A percentile compares a stretch with the other conserved stretches of the same genome.
These are phyloP conservation scores for Hermodice carunculata DNA, from an alignment of 2,888 invertebrate genomes.

Conservation along the genomic window DNA sequence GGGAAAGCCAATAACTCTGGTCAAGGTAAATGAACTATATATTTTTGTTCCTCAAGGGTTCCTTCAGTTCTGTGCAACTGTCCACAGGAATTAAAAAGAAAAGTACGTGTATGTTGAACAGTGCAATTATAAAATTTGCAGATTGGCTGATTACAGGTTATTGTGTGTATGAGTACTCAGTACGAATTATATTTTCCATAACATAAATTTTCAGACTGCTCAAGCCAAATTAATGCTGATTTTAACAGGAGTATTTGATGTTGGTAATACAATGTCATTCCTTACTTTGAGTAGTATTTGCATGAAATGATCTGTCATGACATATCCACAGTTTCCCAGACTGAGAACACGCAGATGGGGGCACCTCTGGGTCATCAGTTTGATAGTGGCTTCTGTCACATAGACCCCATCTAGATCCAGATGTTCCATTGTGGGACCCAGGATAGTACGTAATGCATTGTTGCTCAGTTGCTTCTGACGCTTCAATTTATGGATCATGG, in stretches of 20 bases:
- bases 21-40: too few relatives aligned
- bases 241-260: not conserved
- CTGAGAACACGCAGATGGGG: constrained; percentile 53
- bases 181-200: too few relatives aligned
- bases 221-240: not conserved
- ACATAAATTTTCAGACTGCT: not conserved
- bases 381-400: constrained; percentile 53
- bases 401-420: constrained; percentile 56
- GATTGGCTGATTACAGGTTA: too few relatives aligned
- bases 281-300: constrained; percentile 54
- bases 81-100: too few relatives aligned
- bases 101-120: too few relatives aligned
- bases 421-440: constrained; percentile 54
- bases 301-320: constrained; percentile 56
- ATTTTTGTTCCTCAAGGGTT: too few relatives aligned
- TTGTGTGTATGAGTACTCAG: too few relatives aligned
- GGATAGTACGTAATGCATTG: constrained; percentile 43
- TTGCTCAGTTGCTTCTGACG: constrained; percentile 54
- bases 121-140: too few relatives aligned
- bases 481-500: constrained; percentile 58
- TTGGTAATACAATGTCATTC: not conserved
- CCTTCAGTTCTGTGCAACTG: too few relatives aligned
- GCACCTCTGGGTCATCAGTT: constrained; percentile 49
- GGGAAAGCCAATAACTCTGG: too few relatives aligned
- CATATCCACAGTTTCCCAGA: constrained; percentile 59